Base-by-base conservation (phyloP, 2,797 vertebrate species). In the Labeo calbasu region DNA sequence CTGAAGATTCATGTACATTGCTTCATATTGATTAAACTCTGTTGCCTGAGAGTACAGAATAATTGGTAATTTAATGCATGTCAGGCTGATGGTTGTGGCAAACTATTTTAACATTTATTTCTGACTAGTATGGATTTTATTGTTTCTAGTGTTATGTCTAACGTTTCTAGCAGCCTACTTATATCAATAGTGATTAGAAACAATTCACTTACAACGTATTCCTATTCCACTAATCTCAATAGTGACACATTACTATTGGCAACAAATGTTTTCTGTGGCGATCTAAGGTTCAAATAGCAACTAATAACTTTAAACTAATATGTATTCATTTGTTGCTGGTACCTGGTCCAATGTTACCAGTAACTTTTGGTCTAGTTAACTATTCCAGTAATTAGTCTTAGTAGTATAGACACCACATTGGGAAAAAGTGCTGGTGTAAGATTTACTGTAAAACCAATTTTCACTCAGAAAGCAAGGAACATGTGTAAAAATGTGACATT, bases 11-110 rank as follows among this genome's bases (percentile, higher is more conserved):
- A 61, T 69, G 76, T 28, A 77, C 84, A 76, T 71, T 77, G 79
- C 81, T 79, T 71, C 40, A 72, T 70, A 78, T 66, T 84, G 82
- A 87, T 86, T 73, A 72, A 79, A 85, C 79, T 71, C 77, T 2
- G 0, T 79, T 78, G 40, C 65, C 65, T 61, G 36, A 36, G 83
- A 83, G 77, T 77, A 72, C 61, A 78, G 73, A 79, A 84, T 83
- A 83, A 87, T 75, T 79, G 83, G 51, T 78, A 23, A 86, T 85
- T 73, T 84, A 87, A 82, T 84, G 86, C 79, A 89, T 83, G 75
- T 72, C 69, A 79, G 77, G 28, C 55, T 86, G 51, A 69, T 78
- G 66, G 65, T 57, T 50, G 32, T 80, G 63, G 78, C 78, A 80
- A 80, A 55, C 25, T 5, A 19, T 50, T 80, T 80, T 40, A 53